Evolutionary conservation across 1,140 invertebrate genomes (phyloP).

Genomic region (Aphidius gifuensis): DNA sequence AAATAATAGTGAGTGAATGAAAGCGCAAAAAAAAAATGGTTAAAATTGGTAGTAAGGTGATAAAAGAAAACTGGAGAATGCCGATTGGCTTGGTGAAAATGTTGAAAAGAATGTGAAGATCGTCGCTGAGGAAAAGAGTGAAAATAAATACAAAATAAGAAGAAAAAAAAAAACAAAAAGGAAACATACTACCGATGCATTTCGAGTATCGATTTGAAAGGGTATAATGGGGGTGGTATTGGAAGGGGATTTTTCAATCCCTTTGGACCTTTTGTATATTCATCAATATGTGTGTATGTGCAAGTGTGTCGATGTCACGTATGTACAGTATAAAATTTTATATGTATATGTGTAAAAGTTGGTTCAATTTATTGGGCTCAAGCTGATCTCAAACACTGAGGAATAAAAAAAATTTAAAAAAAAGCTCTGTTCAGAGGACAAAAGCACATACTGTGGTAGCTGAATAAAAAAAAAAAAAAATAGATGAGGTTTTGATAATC

Average conservation of each 20-base stretch:
- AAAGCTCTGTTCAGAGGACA: too few relatives aligned
- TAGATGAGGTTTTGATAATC: too few relatives aligned
- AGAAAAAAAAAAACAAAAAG: neutral
- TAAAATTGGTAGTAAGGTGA: neutral
- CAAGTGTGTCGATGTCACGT: too few relatives aligned
- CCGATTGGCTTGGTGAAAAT: neutral
- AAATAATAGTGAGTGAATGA: neutral
- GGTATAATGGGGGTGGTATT: neutral
- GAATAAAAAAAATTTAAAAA: too few relatives aligned
- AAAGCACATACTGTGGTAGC: too few relatives aligned
- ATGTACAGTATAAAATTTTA: too few relatives aligned
- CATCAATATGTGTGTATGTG: too few relatives aligned
- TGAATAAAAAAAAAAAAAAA: too few relatives aligned
- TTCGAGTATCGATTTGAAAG: conserved; percentile 5
- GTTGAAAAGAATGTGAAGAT: neutral
- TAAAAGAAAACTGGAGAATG: conserved; percentile 5
- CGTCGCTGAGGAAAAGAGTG: neutral
- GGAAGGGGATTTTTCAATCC: conserved; percentile 1
- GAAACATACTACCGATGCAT: neutral
- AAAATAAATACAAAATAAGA: neutral
- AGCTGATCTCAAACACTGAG: too few relatives aligned
- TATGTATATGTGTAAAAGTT: too few relatives aligned
- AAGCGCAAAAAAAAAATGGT: neutral
- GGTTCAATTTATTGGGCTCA: too few relatives aligned
- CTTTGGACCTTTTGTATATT: conserved; percentile 6